Evolutionary conservation across 2,113 vertebrate genomes (phyloP), one percentile per base, ranked within the genome.

Genomic region (Plecturocebus donacophilus): DNA sequence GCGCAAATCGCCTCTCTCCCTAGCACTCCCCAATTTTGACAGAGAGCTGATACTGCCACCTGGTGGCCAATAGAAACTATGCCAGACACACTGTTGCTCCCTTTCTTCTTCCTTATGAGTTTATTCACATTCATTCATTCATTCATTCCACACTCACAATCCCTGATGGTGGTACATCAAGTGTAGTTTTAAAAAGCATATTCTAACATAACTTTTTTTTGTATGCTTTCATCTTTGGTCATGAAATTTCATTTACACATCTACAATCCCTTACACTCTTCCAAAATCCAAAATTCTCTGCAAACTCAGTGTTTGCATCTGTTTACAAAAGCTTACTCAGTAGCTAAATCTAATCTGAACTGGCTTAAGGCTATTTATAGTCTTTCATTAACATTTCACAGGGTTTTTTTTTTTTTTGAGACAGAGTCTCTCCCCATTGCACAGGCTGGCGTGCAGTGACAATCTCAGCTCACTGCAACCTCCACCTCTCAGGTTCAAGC

Each of bases 201-300:
- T 52, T 56, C 17, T 38, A 86, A 68, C 5, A 25, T 68, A 86
- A 64, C 52, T 42, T 6, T 54, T 90, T 66, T 91, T 66, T 30
- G n/a, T 92, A 10, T 80, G 19, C n/a, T 77, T 94, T 95, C 19
- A 32, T 64, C 6, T 96, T 89, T 58, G 40, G 4, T 75, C 54
- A 30, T 80, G 75, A 77, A 16, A 81, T 66, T 82, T 68, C 21
- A 52, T 45, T 91, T 52, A 47, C 23, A 94, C 68, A 11, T 58
- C 16, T 21, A 49, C 38, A 70, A 12, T 87, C 21, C 58, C 40
- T 56, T 93, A 52, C 3, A 54, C 61, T 71, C 17, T 95, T 88
- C 23, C 52, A 35, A 92, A 96, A 83, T 40, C n/a, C 58, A 71
- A 66, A 96, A 52, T 77, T 95, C 61, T 96, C 71, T 91, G 90